Conservation (phyloP, 2,797 vertebrate genomes). For the Eupleurogrammus muticus region DNA sequence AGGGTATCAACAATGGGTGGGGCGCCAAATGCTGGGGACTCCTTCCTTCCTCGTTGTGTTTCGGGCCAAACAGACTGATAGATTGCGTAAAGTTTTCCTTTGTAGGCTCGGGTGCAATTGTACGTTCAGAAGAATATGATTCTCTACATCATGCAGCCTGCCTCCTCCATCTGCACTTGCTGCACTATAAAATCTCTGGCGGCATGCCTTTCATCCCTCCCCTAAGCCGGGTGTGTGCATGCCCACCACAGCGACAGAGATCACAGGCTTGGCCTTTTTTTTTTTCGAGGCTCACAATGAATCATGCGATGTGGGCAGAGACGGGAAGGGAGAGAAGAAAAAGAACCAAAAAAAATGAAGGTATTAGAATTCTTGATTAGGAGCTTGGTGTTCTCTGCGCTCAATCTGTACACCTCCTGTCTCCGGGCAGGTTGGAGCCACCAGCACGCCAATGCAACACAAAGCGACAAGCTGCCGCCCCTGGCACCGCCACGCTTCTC, state of each 20-base stretch:
- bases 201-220: slow-evolving; percentile 24
- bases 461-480: slow-evolving; percentile 73
- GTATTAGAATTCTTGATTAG: slow-evolving; percentile 70
- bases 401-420: slow-evolving; percentile 78
- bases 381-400: slow-evolving; percentile 67
- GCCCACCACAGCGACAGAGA: slow-evolving; percentile 47
- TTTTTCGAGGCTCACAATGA: slow-evolving; percentile 57
- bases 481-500: slow-evolving; percentile 63
- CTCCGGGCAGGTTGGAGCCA: slow-evolving; percentile 75
- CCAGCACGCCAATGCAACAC: slow-evolving; percentile 60
- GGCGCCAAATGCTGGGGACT: slow-evolving; percentile 56
- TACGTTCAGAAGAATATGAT: slow-evolving; percentile 26
- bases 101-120: not conserved
- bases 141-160: slow-evolving; percentile 13
- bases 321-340: slow-evolving; percentile 66
- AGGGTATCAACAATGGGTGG: slow-evolving; percentile 68
- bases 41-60: slow-evolving; percentile 69
- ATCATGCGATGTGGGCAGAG: slow-evolving; percentile 60
- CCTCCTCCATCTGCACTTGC: slow-evolving; percentile 11
- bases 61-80: slow-evolving; percentile 43
- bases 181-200: slow-evolving; percentile 16
- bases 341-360: slow-evolving; percentile 11
- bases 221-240: slow-evolving; percentile 14
- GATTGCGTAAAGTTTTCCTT: slow-evolving; percentile 45
- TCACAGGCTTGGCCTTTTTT: slow-evolving; percentile 62